Evolutionary conservation across 2,888 invertebrate species (phyloP), one percentile per base, ranked within the genome.

Genomic region (Ptilodon capucinus): DNA sequence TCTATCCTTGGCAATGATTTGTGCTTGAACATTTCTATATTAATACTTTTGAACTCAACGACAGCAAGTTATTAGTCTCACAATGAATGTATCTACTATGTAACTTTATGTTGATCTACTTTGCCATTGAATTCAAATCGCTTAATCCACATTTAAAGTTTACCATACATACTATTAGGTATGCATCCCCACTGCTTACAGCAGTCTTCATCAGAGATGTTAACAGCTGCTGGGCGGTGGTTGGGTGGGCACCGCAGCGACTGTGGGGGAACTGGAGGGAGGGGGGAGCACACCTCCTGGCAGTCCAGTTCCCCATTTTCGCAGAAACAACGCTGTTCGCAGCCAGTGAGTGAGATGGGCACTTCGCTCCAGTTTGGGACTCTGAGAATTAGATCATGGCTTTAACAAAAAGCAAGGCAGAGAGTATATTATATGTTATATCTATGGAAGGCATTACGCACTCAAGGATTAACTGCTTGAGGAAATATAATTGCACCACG

Each of bases 231-330:
- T 0, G 97, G 92, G 5, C 92, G 91, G 13, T 95, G 95, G 60
- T 93, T 88, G 0, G 94, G 92, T 5, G 94, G 93, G 71, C 97
- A 98, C 1, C 93, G 93, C 48, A 97, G 81, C 45, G 92, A 93
- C 23, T 94, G 86, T 0, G 97, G 97, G 0, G 97, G 97, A 21
- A 94, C 68, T 0, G 95, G 94, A 0, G 96, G 90, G 0, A 97
- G 93, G 0, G 95, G 95, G 1, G 95, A 93, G 83, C 98, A 98
- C 11, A 94, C 93, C 30, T 95, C 94, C 59, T 95, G 95, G 69
- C 98, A 98, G 54, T 97, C 95, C 14, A 98, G 92, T 59, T 95
- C 96, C 13, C 97, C 97, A 80, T 95, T 95, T 78, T 97, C 96
- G 74, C 97, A 98, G 76, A 94, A 96, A 74, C 97, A 98, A 61